These are phyloP conservation scores for Diaphora mendica DNA, from an alignment of 2,888 invertebrate species.

Conservation along the genomic window DNA sequence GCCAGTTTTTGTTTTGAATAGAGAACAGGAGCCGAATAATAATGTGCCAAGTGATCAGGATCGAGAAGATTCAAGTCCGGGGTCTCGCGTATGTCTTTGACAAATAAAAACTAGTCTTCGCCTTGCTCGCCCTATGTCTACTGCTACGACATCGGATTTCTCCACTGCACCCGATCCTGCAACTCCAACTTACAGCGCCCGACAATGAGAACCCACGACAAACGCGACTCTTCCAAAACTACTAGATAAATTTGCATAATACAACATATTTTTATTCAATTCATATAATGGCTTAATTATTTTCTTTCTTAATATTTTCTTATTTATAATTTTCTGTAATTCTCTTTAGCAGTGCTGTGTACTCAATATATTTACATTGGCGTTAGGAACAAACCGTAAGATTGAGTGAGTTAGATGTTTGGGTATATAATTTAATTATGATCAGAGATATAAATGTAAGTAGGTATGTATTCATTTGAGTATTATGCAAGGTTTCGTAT, in stretches of 20 bases:
- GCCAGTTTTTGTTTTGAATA: constrained; percentile 71
- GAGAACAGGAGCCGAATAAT: constrained; percentile 74
- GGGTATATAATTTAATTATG: constrained; percentile 16
- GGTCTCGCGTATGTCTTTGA: constrained; percentile 60
- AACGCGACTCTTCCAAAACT: background rate
- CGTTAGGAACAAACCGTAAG: constrained; percentile 28
- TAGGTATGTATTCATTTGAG: constrained; percentile 13
- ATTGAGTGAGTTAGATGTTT: constrained; percentile 35
- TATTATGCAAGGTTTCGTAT: constrained; percentile 24
- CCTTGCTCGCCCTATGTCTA: constrained; percentile 42
- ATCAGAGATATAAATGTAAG: constrained; percentile 23
- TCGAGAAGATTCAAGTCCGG: constrained; percentile 51
- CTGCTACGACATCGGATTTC: constrained; percentile 16
- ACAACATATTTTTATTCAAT: constrained; percentile 7
- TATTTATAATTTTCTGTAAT: background rate
- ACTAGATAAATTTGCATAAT: constrained; percentile 12
- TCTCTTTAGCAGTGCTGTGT: background rate
- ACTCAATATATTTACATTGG: background rate
- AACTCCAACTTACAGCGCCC: background rate
- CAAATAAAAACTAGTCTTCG: constrained; percentile 50
- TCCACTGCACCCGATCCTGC: background rate
- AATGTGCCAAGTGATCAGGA: constrained; percentile 66
- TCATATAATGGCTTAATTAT: background rate
- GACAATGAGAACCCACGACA: background rate
- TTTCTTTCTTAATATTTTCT: background rate